Conservation (phyloP, 2,797 vertebrate genomes). For the Bradypodion pumilum region DNA sequence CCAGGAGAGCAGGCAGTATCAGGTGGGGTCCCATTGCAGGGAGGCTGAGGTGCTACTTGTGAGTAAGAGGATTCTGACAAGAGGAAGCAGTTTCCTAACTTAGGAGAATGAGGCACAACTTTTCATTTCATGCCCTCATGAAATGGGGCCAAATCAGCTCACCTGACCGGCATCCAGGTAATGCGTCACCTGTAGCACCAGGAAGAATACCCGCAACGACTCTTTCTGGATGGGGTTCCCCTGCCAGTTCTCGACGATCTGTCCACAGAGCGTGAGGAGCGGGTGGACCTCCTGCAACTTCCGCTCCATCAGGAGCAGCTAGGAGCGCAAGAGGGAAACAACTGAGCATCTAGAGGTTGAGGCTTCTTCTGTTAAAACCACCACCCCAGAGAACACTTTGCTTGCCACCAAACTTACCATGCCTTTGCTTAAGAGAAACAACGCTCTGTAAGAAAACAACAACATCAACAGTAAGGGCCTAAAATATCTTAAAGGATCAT, state of each 20-base stretch:
- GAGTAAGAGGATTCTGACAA: too few species aligned
- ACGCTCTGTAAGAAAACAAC: constrained; percentile 77
- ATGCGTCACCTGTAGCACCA: constrained; percentile 97
- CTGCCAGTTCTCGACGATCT: constrained; percentile 99
- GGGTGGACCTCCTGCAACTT: constrained; percentile 97
- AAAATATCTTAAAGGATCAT: neutral
- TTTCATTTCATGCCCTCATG: too few species aligned
- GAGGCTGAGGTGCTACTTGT: too few species aligned
- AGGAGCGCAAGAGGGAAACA: neutral
- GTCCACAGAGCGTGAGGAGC: constrained; percentile 93
- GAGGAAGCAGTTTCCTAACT: too few species aligned
- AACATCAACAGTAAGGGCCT: neutral
- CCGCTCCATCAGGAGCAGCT: constrained; percentile 93
- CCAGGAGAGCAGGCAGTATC: too few species aligned
- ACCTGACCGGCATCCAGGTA: constrained; percentile 98
- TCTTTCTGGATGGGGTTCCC: constrained; percentile 99
- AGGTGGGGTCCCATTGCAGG: too few species aligned
- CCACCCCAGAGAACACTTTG: too few species aligned
- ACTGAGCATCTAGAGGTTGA: neutral
- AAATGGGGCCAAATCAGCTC: too few species aligned
- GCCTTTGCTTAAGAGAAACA: constrained; percentile 95
- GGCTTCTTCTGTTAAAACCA: too few species aligned
- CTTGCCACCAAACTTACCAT: constrained; percentile 90
- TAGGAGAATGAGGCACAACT: too few species aligned
- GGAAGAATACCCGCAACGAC: constrained; percentile 94